Conservation (phyloP, 1,140 invertebrate species). For the Pectinophora gossypiella region DNA sequence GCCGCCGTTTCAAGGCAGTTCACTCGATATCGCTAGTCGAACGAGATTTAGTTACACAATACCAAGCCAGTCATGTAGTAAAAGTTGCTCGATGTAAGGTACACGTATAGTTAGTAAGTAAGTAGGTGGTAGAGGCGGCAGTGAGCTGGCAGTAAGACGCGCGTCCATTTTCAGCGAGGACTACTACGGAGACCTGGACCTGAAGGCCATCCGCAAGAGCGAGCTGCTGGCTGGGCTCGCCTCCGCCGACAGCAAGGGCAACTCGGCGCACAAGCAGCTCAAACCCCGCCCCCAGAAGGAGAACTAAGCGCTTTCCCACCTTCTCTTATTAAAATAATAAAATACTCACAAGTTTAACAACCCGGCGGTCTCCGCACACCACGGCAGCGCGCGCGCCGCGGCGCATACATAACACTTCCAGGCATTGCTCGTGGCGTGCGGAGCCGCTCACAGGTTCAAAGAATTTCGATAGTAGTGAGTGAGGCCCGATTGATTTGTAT, state of each 20-base stretch:
- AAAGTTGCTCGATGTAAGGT: constrained; percentile 44
- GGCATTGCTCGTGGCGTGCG: constrained; percentile 42
- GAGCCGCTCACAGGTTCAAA: constrained; percentile 52
- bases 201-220: constrained; percentile 95
- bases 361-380: constrained; percentile 39
- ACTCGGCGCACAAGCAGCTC: constrained; percentile 65
- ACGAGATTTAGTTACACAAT: constrained; percentile 66
- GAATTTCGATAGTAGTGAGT: constrained; percentile 47
- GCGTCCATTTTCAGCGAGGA: constrained; percentile 86
- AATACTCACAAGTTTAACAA: constrained; percentile 61
- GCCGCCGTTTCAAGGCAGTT: constrained; percentile 66
- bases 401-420: constrained; percentile 14
- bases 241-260: constrained; percentile 41
- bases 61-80: constrained; percentile 39
- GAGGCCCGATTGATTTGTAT: constrained; percentile 60
- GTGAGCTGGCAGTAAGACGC: constrained; percentile 67
- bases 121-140: constrained; percentile 46
- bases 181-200: constrained; percentile 95
- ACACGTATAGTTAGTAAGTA: constrained; percentile 34
- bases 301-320: constrained; percentile 56
- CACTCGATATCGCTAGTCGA: constrained; percentile 44
- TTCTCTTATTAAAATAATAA: constrained; percentile 36
- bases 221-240: constrained; percentile 88
- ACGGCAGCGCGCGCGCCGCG: constrained; percentile 24
- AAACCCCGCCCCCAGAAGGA: constrained; percentile 75